Conservation (phyloP, 2,888 invertebrate genomes). For the Chymomyza procnemis region DNA sequence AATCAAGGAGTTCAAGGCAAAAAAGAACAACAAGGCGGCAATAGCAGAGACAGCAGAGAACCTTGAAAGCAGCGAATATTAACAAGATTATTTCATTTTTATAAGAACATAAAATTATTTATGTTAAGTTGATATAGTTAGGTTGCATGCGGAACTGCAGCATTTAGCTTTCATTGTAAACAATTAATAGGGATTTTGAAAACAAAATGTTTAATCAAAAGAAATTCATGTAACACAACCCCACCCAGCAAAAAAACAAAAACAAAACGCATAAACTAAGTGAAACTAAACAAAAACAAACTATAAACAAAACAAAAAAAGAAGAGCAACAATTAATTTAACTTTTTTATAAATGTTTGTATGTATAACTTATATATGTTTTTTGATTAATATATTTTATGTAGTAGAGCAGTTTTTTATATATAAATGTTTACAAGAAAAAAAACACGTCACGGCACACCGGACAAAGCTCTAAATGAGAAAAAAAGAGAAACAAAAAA, state of each 20-base stretch:
- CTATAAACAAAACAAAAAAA: conserved; percentile 10
- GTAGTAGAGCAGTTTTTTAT: conserved; percentile 14
- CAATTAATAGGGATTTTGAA: background rate
- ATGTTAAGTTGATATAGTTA: no score
- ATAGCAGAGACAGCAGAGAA: background rate
- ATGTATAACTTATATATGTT: background rate
- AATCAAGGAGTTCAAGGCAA: background rate
- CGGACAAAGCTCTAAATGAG: background rate
- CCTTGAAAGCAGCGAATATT: conserved; percentile 8
- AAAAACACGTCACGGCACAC: background rate
- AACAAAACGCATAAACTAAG: conserved; percentile 35
- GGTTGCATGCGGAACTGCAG: background rate
- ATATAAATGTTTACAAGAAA: conserved; percentile 37
- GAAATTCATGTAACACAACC: background rate
- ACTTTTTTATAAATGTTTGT: conserved; percentile 30
- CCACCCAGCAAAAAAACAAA: conserved; percentile 7
- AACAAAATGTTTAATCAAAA: background rate
- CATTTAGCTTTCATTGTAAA: background rate
- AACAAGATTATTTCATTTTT: conserved; percentile 21
- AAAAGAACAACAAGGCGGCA: background rate
- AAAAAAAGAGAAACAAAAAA: background rate
- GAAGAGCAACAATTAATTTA: conserved; percentile 16
- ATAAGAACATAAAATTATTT: background rate
- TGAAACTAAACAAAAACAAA: conserved; percentile 10
- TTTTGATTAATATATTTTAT: background rate